These are phyloP conservation scores for Tamandua tetradactyla DNA, from an alignment of 2,797 vertebrate genomes.

Conservation along the genomic window DNA sequence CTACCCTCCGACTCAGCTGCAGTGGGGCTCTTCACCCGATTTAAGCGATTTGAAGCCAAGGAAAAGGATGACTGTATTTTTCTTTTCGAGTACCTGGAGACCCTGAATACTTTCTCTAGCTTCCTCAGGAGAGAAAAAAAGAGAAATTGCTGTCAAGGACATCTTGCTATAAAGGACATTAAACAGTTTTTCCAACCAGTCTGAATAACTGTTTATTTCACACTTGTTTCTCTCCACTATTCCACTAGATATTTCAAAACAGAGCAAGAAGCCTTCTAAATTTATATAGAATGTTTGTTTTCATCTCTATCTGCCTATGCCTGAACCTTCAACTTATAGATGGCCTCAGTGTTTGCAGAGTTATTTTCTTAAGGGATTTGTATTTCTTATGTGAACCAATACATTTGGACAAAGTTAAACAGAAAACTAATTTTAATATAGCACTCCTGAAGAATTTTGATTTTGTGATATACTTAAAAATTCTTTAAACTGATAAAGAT, in stretches of 20 bases:
- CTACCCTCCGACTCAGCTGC: constrained; percentile 54
- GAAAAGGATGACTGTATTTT: constrained; percentile 54
- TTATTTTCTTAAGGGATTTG: constrained; percentile 18
- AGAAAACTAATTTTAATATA: background rate
- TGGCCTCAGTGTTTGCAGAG: background rate
- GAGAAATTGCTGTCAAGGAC: constrained; percentile 6
- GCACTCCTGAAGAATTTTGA: background rate
- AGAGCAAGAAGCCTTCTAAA: background rate
- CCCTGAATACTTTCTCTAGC: background rate
- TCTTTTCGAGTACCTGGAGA: constrained; percentile 2
- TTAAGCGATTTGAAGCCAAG: constrained; percentile 45
- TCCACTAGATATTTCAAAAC: constrained; percentile 20
- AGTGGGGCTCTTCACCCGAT: background rate
- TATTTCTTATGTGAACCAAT: background rate
- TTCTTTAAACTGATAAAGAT: background rate
- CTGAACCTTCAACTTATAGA: background rate
- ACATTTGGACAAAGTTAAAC: background rate
- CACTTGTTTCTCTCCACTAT: background rate
- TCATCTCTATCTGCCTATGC: background rate
- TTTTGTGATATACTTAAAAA: background rate
- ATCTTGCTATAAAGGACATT: background rate
- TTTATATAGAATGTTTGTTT: constrained; percentile 30
- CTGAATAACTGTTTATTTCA: constrained; percentile 40
- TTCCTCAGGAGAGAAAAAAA: background rate
- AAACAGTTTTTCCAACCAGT: background rate